phyloP scores from a whole-genome alignment of 2,797 vertebrate species.

The Natrix natrix region DNA sequence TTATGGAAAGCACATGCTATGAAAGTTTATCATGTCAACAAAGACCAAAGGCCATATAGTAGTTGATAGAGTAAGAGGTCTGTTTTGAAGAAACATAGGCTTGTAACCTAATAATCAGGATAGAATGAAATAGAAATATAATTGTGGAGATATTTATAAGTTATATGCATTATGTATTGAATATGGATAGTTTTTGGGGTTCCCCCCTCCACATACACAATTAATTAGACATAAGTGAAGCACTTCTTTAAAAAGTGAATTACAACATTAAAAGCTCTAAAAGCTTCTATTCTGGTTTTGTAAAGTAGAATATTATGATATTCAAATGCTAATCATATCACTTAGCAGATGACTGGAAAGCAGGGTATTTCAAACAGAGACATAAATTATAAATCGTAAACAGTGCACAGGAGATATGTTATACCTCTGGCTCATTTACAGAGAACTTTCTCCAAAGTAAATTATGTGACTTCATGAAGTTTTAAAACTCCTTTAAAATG shows the following conservation, averaged over 20 bases:
- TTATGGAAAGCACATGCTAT: constrained; percentile 74
- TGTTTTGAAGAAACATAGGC: constrained; percentile 42
- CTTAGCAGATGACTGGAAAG: constrained; percentile 89
- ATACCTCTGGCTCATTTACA: constrained; percentile 80
- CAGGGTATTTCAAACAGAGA: constrained; percentile 84
- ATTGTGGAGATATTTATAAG: constrained; percentile 57
- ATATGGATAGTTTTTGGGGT: constrained; percentile 38
- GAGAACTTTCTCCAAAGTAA: constrained; percentile 74
- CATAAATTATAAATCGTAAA: constrained; percentile 96
- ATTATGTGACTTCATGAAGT: constrained; percentile 80
- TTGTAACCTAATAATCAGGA: constrained; percentile 65
- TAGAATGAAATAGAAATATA: constrained; percentile 67
- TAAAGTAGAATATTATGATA: constrained; percentile 69
- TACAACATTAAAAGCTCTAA: constrained; percentile 65
- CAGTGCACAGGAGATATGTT: constrained; percentile 82
- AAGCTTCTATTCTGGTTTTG: constrained; percentile 47
- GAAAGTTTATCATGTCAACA: constrained; percentile 73
- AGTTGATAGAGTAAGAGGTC: constrained; percentile 57
- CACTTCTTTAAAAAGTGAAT: constrained; percentile 65
- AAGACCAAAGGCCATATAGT: constrained; percentile 61
- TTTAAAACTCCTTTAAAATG: constrained; percentile 79
- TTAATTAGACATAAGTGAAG: constrained; percentile 64
- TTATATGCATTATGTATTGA: constrained; percentile 64
- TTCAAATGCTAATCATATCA: constrained; percentile 85
- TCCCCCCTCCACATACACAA: background rate